phyloP scores from a whole-genome alignment of 2,797 vertebrate species.

The Lacerta viridis region DNA sequence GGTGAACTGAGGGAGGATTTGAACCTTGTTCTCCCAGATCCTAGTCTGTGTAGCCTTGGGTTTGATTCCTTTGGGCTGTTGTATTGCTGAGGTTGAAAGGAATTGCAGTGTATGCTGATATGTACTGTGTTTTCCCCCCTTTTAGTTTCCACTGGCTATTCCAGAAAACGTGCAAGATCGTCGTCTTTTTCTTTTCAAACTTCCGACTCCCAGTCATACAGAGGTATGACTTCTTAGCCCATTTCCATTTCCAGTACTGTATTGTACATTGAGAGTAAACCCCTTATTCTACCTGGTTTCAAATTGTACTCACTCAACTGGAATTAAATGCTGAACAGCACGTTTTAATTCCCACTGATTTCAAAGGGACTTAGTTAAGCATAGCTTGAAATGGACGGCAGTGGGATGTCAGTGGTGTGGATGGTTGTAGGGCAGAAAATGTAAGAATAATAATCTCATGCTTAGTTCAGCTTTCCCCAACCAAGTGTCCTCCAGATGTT shows the following conservation, averaged over 20 bases:
- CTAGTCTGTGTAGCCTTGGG: background rate
- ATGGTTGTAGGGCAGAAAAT: background rate
- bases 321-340: background rate
- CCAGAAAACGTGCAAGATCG: conserved; percentile 79
- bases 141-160: conserved; percentile 71
- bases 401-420: too few species aligned
- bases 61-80: conserved; percentile 8
- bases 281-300: background rate
- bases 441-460: background rate
- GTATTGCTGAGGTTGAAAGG: background rate
- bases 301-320: background rate
- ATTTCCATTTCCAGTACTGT: background rate
- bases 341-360: background rate
- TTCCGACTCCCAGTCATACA: conserved; percentile 48
- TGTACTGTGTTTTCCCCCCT: conserved; percentile 44
- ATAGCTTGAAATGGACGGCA: background rate
- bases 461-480: background rate
- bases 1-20: too few species aligned
- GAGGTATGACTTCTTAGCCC: conserved; percentile 64
- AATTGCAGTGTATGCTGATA: background rate
- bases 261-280: background rate
- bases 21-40: too few species aligned
- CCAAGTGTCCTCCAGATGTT: background rate
- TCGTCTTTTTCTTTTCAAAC: conserved; percentile 77
- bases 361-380: background rate